A percentile compares a stretch with the other conserved stretches of the same genome.
Conservation (phyloP, 2,888 invertebrate genomes). For the Epistrophe eligans region DNA sequence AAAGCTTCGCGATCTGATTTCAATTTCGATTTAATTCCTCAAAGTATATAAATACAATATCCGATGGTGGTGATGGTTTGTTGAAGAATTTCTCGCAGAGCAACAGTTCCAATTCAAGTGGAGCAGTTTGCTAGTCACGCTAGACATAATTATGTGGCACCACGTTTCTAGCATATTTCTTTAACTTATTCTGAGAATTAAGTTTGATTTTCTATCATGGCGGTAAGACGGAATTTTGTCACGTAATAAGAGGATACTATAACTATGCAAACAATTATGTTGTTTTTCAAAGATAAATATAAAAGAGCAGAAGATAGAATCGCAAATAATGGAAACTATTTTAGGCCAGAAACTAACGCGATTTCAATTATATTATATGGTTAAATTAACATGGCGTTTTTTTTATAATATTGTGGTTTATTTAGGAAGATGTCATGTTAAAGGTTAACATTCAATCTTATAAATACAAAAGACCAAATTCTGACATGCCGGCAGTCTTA, state of each 20-base stretch:
- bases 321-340: too few relatives aligned
- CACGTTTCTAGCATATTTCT: slow-evolving; percentile 45
- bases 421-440: too few relatives aligned
- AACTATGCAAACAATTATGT: not conserved
- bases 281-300: not conserved
- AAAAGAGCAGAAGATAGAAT: too few relatives aligned
- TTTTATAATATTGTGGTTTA: too few relatives aligned
- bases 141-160: slow-evolving; percentile 51
- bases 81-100: slow-evolving; percentile 25
- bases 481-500: too few relatives aligned
- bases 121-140: slow-evolving; percentile 53
- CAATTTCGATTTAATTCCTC: slow-evolving; percentile 51
- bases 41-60: slow-evolving; percentile 7
- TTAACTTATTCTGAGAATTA: slow-evolving; percentile 2
- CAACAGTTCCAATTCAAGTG: slow-evolving; percentile 11
- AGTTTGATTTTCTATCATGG: not conserved
- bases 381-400: too few relatives aligned
- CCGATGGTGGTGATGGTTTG: not conserved
- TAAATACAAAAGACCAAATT: too few relatives aligned
- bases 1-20: slow-evolving; percentile 59
- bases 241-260: not conserved
- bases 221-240: not conserved
- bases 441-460: too few relatives aligned
- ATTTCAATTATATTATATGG: too few relatives aligned
- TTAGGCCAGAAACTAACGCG: too few relatives aligned